A percentile compares a stretch with the other conserved stretches of the same genome.
These are phyloP conservation scores for Melanotaenia parkinsoni DNA, from an alignment of 2,797 vertebrate species.

Conservation along the genomic window DNA sequence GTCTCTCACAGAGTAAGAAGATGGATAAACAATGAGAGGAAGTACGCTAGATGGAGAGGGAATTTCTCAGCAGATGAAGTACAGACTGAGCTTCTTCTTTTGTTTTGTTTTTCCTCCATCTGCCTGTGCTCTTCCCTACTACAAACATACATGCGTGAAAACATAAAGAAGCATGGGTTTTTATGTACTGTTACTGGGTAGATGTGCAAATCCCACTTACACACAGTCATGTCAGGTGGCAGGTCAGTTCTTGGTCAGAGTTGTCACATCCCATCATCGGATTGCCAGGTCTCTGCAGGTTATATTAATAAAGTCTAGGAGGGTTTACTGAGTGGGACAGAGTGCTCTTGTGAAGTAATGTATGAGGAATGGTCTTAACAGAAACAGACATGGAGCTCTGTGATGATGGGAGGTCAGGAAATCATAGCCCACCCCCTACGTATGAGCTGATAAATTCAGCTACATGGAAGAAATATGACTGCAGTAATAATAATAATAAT, in stretches of 20 bases:
- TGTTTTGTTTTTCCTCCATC: slow-evolving; percentile 5
- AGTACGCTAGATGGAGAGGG: slow-evolving; percentile 16
- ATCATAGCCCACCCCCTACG: slow-evolving; percentile 14
- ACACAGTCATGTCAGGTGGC: slow-evolving; percentile 28
- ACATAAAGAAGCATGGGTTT: slow-evolving; percentile 14
- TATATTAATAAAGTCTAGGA: slow-evolving; percentile 52
- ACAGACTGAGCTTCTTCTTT: neutral
- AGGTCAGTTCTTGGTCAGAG: slow-evolving; percentile 59
- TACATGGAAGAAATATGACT: neutral
- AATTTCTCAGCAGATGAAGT: slow-evolving; percentile 31
- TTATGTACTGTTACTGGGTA: neutral
- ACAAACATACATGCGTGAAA: slow-evolving; percentile 2
- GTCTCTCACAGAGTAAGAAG: slow-evolving; percentile 26
- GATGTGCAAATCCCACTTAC: neutral
- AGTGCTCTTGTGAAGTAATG: slow-evolving; percentile 49
- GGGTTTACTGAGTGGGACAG: slow-evolving; percentile 46
- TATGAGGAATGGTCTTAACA: slow-evolving; percentile 53
- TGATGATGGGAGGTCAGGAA: slow-evolving; percentile 36
- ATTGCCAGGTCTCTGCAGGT: slow-evolving; percentile 32
- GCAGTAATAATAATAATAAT: neutral
- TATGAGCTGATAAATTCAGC: slow-evolving; percentile 14
- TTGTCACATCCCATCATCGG: slow-evolving; percentile 50
- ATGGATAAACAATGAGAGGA: slow-evolving; percentile 43
- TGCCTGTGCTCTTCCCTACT: neutral
- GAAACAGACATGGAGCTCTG: slow-evolving; percentile 47